These are phyloP conservation scores for Agrenia bidenticulata DNA, from an alignment of 2,888 invertebrate genomes.

Conservation along the genomic window DNA sequence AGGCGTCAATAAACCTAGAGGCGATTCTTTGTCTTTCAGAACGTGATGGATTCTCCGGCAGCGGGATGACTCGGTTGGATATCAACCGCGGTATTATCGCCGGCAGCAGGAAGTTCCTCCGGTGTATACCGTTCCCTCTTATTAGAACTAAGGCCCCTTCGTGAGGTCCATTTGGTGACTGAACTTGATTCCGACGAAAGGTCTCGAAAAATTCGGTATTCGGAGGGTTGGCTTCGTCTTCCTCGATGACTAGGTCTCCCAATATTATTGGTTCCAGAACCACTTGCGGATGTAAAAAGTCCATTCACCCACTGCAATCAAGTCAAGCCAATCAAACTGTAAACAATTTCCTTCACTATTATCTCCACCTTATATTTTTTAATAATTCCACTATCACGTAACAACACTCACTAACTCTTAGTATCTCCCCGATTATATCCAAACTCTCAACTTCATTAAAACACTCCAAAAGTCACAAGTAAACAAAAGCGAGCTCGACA, in stretches of 20 bases:
- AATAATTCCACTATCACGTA: too few relatives aligned
- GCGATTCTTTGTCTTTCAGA: background rate
- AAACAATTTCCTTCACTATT: too few relatives aligned
- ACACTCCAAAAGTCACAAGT: too few relatives aligned
- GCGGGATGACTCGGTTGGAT: background rate
- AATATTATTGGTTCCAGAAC: background rate
- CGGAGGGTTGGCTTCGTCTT: background rate
- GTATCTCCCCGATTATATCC: too few relatives aligned
- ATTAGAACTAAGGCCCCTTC: background rate
- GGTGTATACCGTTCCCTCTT: background rate
- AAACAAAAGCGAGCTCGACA: too few relatives aligned
- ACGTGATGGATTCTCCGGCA: background rate
- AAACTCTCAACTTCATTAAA: too few relatives aligned
- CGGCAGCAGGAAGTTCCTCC: background rate
- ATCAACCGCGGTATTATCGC: background rate
- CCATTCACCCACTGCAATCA: conserved; percentile 6
- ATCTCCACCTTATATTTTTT: too few relatives aligned
- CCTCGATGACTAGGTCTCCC: background rate
- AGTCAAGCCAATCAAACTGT: too few relatives aligned
- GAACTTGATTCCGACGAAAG: background rate
- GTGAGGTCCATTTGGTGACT: background rate
- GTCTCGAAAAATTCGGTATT: background rate
- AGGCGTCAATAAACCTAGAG: background rate
- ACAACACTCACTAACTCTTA: too few relatives aligned
- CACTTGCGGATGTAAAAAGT: background rate